Evolutionary conservation across 1,140 invertebrate genomes (phyloP), one percentile per base, ranked within the genome.

Genomic region (Bombus difficillimus): DNA sequence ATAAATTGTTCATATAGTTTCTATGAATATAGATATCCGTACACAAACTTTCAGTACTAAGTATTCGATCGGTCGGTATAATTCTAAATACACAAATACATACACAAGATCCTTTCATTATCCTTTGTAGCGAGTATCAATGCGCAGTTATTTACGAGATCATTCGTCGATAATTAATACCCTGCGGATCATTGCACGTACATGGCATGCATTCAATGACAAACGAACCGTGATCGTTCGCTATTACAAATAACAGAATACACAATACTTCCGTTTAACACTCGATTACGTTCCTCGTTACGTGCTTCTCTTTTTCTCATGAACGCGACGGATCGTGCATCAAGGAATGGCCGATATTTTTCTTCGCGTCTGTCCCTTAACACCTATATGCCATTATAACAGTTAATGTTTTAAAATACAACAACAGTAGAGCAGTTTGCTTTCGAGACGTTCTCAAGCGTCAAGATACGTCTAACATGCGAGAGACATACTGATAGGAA

Each of bases 1-100:
- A 95, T 95, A 95, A 95, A 94, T 95, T 94, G 93, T 91, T 94
- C 91, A 91, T 89, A 93, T 94, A 93, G 92, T 93, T 89, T 93
- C 92, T 95, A 94, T 92, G 91, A 93, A 93, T 94, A 93, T 94
- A 94, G 92, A 94, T 93, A 94, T 92, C 90, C 92, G 92, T 93
- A 92, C 89, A 92, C 90, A 93, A 93, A 93, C 89, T 90, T 88
- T 90, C 86, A 89, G 86, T 91, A 91, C 87, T 91, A 89, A 75
- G 77, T 90, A 90, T 89, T 83, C 89, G 83, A 91, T 85, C 86
- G 87, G 82, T 92, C 86, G 86, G 87, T 89, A 88, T 89, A 92
- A 90, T 89, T 92, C 78, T 92, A 92, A 86, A 92, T 88, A 88
- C 86, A 92, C 90, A 86, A 89, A 89, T 91, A 92, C 91, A 92